phyloP scores from a whole-genome alignment of 1,140 invertebrate species.

The Probaryconus sp. region DNA sequence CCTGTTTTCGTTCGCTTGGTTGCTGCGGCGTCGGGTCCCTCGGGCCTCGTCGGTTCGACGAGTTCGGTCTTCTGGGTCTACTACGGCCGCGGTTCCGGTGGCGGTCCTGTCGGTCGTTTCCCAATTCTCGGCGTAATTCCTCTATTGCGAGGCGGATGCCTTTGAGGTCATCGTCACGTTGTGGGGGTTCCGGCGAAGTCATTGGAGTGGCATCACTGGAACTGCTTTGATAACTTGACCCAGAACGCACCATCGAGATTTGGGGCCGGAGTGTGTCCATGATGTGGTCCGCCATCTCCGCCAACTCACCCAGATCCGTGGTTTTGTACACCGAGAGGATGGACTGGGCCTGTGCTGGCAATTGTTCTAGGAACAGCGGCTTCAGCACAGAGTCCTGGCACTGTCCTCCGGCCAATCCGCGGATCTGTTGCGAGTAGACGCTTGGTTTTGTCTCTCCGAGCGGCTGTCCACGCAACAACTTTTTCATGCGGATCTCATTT shows the following conservation, averaged over 20 bases:
- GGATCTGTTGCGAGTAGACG: slow-evolving; percentile 3
- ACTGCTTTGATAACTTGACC: too few species aligned
- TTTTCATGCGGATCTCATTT: background rate
- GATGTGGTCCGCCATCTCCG: background rate
- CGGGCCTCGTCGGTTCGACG: too few species aligned
- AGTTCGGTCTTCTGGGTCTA: too few species aligned
- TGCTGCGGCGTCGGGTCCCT: too few species aligned
- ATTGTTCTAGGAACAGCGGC: slow-evolving; percentile 17
- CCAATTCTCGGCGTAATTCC: too few species aligned
- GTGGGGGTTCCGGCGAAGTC: too few species aligned
- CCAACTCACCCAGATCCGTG: background rate
- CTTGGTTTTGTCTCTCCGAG: background rate
- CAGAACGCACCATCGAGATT: background rate
- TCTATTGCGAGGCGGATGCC: too few species aligned
- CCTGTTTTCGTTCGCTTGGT: too few species aligned
- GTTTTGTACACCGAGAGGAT: background rate
- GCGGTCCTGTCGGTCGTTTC: too few species aligned
- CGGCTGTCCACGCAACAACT: slow-evolving; percentile 2
- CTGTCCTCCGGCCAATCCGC: background rate
- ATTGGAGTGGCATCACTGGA: too few species aligned
- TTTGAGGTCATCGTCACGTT: too few species aligned
- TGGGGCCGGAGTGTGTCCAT: background rate
- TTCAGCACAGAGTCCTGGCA: background rate
- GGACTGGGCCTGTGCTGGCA: background rate
- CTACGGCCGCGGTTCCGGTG: too few species aligned